Evolutionary conservation across 2,113 vertebrate genomes (phyloP), one percentile per base, ranked within the genome.

Genomic region (Naja naja): DNA sequence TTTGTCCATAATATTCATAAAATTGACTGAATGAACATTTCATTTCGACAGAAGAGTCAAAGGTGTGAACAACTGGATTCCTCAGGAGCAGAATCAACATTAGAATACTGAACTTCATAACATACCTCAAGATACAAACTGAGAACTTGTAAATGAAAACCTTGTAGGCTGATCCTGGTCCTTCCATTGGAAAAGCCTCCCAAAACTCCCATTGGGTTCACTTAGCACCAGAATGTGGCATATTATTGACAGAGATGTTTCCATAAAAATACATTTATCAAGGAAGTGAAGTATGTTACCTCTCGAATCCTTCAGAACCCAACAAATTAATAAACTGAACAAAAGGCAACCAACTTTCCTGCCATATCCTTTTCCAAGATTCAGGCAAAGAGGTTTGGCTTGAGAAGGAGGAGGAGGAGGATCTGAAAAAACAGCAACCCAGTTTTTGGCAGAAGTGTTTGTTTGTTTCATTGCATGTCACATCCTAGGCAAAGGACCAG

Each of bases 391-490:
- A 89, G 52, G 22, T 92, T 45, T 11, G 85, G 2, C 6, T 30
- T 25, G 55, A 60, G 23, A 85, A 54, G 12, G 22, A 34, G 34
- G 6, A 45, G 23, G 43, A 0, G 0, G 53, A 53, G 0, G 0
- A 88, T 23, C 3, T 25, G 43, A 60, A 86, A 56, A 90, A 87
- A 60, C 86, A 89, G 23, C 9, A 20, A 58, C 6, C 5, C 53
- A 56, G 1, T 0, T 47, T 45, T 0, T 0, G 34, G 43, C n/a
- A 0, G 43, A 90, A 5, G 14, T 0, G 0, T 39, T 91, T 86
- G 45, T 43, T 8, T 64, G 64, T 43, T 12, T 2, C n/a, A 45
- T 18, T 30, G n/a, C 23, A 64, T 60, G 27, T 97, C 96, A 97
- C 95, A 97, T 93, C 0, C 30, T 94, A 0, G 95, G 74, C 22